phyloP scores from a whole-genome alignment of 2,797 vertebrate species.

The Nyctalus aviator region DNA sequence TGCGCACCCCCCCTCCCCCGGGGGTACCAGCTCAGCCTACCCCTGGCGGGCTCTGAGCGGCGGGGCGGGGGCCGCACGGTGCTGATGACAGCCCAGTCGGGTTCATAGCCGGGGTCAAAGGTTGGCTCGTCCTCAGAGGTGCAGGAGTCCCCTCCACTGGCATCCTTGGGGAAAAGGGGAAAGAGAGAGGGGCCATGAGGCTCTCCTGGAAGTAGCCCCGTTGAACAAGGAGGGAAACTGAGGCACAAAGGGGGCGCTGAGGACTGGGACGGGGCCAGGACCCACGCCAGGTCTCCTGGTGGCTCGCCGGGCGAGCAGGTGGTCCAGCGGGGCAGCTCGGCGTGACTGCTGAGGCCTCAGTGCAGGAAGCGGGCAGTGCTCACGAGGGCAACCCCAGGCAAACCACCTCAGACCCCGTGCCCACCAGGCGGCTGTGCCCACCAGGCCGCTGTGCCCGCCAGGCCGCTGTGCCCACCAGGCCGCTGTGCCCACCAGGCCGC shows the following conservation, averaged over 20 bases:
- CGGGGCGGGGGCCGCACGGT: conserved; percentile 88
- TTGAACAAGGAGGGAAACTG: background rate
- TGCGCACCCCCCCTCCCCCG: too few species aligned
- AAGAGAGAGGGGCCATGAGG: background rate
- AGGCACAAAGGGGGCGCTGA: background rate
- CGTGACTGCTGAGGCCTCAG: fast-evolving
- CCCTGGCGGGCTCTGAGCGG: conserved; percentile 68
- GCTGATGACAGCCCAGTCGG: conserved; percentile 96
- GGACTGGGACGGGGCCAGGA: background rate
- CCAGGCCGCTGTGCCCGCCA: too few species aligned
- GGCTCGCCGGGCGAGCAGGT: background rate
- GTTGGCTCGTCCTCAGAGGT: conserved; percentile 92
- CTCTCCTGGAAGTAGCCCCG: background rate
- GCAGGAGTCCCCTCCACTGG: conserved; percentile 69
- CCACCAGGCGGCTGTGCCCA: too few species aligned
- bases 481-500: too few species aligned
- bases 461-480: too few species aligned
- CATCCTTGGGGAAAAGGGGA: conserved; percentile 73
- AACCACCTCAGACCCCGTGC: background rate
- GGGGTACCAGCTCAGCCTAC: background rate
- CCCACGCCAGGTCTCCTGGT: too few species aligned
- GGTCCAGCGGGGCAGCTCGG: background rate
- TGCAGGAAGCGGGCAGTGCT: background rate
- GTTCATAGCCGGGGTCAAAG: conserved; percentile 95
- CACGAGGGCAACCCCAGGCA: fast-evolving